Percentiles rank a stretch among this genome's conserved stretches.
Evolutionary conservation across 2,888 invertebrate genomes (phyloP).

Genomic region (Toxonevra muliebris): DNA sequence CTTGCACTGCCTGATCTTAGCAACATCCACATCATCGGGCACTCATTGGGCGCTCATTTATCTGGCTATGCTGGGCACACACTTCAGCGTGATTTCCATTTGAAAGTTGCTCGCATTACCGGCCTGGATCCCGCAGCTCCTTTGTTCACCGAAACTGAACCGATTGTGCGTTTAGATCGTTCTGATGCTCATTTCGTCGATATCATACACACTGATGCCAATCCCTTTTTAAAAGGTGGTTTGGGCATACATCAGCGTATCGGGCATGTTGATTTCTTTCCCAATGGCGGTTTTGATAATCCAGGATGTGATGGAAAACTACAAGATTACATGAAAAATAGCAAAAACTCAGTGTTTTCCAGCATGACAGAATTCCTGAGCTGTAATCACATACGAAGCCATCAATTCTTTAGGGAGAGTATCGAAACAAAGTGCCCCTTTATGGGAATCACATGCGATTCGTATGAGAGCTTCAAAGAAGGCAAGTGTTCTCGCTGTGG

Average conservation of each 20-base stretch:
- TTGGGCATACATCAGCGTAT: conserved; percentile 84
- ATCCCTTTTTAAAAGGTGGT: conserved; percentile 78
- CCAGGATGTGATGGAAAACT: conserved; percentile 74
- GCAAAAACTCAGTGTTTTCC: conserved; percentile 71
- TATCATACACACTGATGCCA: conserved; percentile 87
- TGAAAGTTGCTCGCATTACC: conserved; percentile 81
- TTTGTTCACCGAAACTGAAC: conserved; percentile 83
- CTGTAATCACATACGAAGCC: conserved; percentile 88
- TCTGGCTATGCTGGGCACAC: conserved; percentile 85
- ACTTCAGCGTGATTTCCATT: conserved; percentile 73
- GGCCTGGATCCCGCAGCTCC: conserved; percentile 94
- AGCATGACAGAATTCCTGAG: conserved; percentile 71
- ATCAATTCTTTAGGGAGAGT: conserved; percentile 85
- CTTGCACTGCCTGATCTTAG: conserved; percentile 69
- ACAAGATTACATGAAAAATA: conserved; percentile 71
- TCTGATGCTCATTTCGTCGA: conserved; percentile 90
- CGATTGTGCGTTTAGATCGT: conserved; percentile 83
- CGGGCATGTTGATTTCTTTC: conserved; percentile 92
- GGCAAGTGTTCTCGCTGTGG: conserved; percentile 79
- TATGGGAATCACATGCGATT: conserved; percentile 79
- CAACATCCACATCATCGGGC: conserved; percentile 85
- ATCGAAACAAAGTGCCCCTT: conserved; percentile 82
- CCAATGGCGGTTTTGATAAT: conserved; percentile 86
- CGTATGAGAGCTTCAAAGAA: conserved; percentile 76
- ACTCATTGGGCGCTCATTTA: conserved; percentile 86